These are phyloP conservation scores for Nebria brevicollis DNA, from an alignment of 2,888 invertebrate species.

Conservation along the genomic window DNA sequence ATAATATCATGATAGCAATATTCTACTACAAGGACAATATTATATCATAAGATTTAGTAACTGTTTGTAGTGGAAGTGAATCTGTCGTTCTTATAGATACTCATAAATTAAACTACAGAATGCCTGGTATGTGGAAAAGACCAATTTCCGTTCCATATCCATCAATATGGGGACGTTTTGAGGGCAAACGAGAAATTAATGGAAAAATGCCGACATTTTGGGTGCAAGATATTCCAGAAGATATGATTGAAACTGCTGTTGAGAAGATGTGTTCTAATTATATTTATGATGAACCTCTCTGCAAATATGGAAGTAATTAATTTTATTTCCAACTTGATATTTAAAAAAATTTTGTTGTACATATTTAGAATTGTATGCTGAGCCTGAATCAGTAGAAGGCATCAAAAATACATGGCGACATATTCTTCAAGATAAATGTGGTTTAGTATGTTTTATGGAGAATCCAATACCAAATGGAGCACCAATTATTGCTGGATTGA, in stretches of 20 bases:
- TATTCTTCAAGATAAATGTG: conserved; percentile 55
- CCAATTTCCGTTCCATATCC: conserved; percentile 61
- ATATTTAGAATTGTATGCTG: conserved; percentile 12
- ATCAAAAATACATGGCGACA: conserved; percentile 45
- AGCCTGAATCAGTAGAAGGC: conserved; percentile 35
- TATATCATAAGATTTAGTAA: too few species aligned
- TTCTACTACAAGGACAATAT: too few species aligned
- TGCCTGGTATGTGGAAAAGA: conserved; percentile 58
- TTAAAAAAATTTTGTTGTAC: background rate
- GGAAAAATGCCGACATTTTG: conserved; percentile 61
- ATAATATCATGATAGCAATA: too few species aligned
- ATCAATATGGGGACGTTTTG: conserved; percentile 63
- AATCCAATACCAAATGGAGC: conserved; percentile 54
- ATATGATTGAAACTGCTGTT: conserved; percentile 61
- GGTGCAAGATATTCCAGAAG: conserved; percentile 66
- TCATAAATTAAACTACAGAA: background rate
- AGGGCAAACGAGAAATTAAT: conserved; percentile 55
- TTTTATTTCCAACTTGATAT: conserved; percentile 34
- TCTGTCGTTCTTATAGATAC: too few species aligned
- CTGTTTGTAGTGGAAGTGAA: too few species aligned
- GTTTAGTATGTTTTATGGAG: conserved; percentile 58
- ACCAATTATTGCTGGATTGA: conserved; percentile 59
- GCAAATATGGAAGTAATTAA: conserved; percentile 60
- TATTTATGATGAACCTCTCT: conserved; percentile 66
- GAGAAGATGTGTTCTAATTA: conserved; percentile 63